These are phyloP conservation scores for Ptilorrhoa leucosticta DNA, from an alignment of 2,113 vertebrate species.

Conservation along the genomic window DNA sequence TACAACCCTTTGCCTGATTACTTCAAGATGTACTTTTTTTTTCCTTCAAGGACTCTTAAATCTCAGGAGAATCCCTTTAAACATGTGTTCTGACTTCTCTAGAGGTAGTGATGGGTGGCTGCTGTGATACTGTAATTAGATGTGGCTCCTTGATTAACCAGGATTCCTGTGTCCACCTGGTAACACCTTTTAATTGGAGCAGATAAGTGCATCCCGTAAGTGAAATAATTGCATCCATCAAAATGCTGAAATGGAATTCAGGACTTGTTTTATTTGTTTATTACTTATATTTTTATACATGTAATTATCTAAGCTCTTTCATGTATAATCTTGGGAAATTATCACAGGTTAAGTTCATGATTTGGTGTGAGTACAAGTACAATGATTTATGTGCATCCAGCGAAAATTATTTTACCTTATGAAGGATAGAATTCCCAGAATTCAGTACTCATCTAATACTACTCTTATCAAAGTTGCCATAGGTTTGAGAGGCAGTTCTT, in stretches of 20 bases:
- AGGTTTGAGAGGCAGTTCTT: neutral
- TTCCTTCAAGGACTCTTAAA: neutral
- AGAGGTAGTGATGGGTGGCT: neutral
- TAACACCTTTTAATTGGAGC: neutral
- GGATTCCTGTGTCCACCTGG: neutral
- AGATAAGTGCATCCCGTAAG: neutral
- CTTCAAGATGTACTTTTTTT: slow-evolving; percentile 45
- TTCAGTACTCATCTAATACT: neutral
- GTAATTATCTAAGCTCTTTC: neutral
- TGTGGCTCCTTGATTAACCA: neutral
- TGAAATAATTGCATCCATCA: neutral
- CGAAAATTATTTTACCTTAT: neutral
- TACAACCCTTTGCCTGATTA: slow-evolving; percentile 41
- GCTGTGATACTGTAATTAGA: neutral
- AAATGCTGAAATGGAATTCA: neutral
- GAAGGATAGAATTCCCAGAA: neutral
- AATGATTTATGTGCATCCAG: neutral
- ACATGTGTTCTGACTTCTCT: slow-evolving; percentile 28
- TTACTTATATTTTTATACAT: neutral
- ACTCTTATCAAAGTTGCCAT: neutral
- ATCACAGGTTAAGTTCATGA: neutral
- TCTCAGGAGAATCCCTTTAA: slow-evolving; percentile 21
- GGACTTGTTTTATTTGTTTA: neutral
- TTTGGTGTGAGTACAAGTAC: neutral
- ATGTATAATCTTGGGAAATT: neutral